Evolutionary conservation across 2,797 vertebrate species (phyloP).

Genomic region (Oreochromis grahami): DNA sequence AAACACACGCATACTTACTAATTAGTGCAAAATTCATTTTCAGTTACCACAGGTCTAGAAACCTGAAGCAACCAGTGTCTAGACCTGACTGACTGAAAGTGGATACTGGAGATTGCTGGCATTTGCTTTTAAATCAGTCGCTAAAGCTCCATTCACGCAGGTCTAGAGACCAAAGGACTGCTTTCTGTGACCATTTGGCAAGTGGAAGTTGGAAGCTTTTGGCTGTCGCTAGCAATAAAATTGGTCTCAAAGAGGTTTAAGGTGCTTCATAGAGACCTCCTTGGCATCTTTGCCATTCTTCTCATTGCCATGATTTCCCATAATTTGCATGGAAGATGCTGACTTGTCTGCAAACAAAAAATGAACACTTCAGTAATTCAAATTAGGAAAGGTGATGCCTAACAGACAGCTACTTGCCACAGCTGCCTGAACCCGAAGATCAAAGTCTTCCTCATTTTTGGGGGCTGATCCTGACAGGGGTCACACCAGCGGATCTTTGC

Average conservation of each 20-base stretch:
- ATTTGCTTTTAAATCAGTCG: neutral
- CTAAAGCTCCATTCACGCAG: neutral
- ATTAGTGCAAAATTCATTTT: neutral
- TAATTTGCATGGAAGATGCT: neutral
- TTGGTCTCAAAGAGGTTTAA: neutral
- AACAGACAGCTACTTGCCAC: neutral
- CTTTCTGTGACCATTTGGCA: neutral
- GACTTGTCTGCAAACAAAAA: neutral
- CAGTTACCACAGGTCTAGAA: neutral
- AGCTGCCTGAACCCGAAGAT: neutral
- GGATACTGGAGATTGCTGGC: neutral
- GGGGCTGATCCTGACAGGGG: neutral
- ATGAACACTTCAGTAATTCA: neutral
- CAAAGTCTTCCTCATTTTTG: neutral
- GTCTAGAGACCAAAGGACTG: neutral
- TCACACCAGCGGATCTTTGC: neutral
- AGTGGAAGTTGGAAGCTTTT: neutral
- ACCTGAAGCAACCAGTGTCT: neutral
- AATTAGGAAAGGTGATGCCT: neutral
- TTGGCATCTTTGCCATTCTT: neutral
- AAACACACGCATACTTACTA: neutral
- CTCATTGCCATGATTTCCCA: neutral
- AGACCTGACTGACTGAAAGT: neutral
- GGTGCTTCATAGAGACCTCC: neutral
- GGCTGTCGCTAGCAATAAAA: neutral